Conservation (phyloP, 1,140 invertebrate species). For the Papilio machaon region DNA sequence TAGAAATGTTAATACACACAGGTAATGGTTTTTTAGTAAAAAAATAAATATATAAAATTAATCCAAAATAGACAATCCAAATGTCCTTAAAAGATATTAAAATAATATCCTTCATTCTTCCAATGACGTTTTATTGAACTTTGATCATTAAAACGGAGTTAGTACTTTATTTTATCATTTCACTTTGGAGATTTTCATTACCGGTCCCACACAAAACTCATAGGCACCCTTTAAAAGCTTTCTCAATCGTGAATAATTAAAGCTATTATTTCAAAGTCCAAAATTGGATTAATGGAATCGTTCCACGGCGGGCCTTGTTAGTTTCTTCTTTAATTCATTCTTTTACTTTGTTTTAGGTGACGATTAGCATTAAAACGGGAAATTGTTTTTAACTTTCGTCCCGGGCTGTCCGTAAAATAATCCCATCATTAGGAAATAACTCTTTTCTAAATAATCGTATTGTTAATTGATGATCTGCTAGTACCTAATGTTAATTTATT, state of each 20-base stretch:
- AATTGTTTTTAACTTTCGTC: conserved; percentile 34
- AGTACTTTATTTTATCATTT: background rate
- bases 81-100: too few relatives aligned
- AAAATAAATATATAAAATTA: too few relatives aligned
- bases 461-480: background rate
- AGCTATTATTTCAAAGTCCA: conserved; percentile 68
- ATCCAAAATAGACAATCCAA: too few relatives aligned
- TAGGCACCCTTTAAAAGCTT: conserved; percentile 68
- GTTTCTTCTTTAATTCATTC: conserved; percentile 56
- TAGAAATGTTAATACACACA: too few relatives aligned
- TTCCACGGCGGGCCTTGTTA: conserved; percentile 50
- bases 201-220: conserved; percentile 63
- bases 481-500: too few relatives aligned
- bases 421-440: conserved; percentile 25
- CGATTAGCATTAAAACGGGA: conserved; percentile 42
- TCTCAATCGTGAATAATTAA: conserved; percentile 76
- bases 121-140: background rate
- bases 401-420: conserved; percentile 23
- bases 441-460: conserved; percentile 16
- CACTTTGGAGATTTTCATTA: conserved; percentile 62
- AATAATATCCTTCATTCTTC: background rate
- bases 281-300: conserved; percentile 73
- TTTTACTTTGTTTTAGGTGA: conserved; percentile 37
- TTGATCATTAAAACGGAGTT: background rate
- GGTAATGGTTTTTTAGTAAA: too few relatives aligned